A percentile compares a stretch with the other conserved stretches of the same genome.
Conservation (phyloP, 1,140 invertebrate species). For the Drosophila tropicalis region DNA sequence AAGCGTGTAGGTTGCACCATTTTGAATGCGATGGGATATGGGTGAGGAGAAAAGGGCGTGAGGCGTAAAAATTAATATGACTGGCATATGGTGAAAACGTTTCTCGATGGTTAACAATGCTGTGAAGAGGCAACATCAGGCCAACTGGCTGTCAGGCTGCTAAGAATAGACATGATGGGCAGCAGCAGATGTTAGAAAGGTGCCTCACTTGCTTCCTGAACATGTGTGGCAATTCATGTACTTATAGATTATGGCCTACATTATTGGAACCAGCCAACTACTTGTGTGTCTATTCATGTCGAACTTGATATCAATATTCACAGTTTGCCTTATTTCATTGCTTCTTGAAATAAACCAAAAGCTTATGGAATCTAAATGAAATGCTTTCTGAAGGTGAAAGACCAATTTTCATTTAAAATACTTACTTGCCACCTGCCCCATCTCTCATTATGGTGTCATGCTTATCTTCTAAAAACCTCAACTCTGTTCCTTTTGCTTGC, state of each 20-base stretch:
- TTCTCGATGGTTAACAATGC: conserved; percentile 62
- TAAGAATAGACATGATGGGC: conserved; percentile 67
- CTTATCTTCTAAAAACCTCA: conserved; percentile 6
- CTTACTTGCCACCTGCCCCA: not conserved
- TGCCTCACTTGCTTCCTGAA: conserved; percentile 10
- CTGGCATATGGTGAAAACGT: conserved; percentile 62
- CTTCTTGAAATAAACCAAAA: not conserved
- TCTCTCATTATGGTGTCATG: not conserved
- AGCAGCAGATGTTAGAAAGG: conserved; percentile 35
- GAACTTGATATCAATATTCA: not conserved
- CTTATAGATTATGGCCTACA: conserved; percentile 3
- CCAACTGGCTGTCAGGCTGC: conserved; percentile 32
- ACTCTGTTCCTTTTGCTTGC: not conserved
- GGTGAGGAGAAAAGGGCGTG: conserved; percentile 53
- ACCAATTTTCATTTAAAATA: not conserved
- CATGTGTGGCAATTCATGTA: conserved; percentile 14
- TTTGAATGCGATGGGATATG: not conserved
- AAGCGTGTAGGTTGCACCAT: not conserved
- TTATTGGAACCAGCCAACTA: not conserved
- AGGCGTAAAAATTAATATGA: conserved; percentile 73
- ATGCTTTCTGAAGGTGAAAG: not conserved
- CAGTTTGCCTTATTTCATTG: not conserved
- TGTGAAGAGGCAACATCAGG: conserved; percentile 37
- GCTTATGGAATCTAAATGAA: not conserved
- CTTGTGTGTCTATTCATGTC: not conserved